Conservation (phyloP, 2,113 vertebrate genomes). For the Leiothrix lutea region DNA sequence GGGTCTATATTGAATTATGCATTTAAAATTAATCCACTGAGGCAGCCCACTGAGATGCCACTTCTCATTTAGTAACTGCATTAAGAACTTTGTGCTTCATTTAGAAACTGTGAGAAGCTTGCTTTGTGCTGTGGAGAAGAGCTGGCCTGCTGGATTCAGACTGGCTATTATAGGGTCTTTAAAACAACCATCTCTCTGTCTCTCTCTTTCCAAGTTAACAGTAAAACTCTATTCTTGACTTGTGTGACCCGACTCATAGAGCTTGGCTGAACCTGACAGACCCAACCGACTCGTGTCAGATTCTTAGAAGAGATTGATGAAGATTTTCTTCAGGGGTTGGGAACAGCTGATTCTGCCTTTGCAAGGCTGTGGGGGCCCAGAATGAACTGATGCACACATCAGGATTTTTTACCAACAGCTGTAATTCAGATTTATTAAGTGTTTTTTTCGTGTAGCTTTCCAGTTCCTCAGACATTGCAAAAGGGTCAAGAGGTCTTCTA, state of each 20-base stretch:
- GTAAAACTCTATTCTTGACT: background rate
- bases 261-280: slow-evolving; percentile 31
- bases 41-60: slow-evolving; percentile 66
- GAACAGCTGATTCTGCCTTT: background rate
- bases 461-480: background rate
- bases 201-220: background rate
- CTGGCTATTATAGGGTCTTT: slow-evolving; percentile 7
- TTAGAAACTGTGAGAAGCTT: slow-evolving; percentile 53
- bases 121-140: slow-evolving; percentile 38
- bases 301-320: background rate
- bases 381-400: background rate
- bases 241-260: background rate
- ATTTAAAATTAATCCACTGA: slow-evolving; percentile 69
- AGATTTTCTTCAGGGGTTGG: background rate
- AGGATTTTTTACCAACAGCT: background rate
- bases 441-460: background rate
- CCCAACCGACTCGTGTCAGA: background rate
- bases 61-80: slow-evolving; percentile 61
- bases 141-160: slow-evolving; percentile 30
- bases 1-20: slow-evolving; percentile 64
- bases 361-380: background rate
- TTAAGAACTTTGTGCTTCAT: slow-evolving; percentile 57
- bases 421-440: background rate
- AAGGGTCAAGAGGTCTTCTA: background rate
- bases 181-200: slow-evolving; percentile 28